Evolutionary conservation across 2,888 invertebrate genomes (phyloP).

Genomic region (Lydus trimaculatus): DNA sequence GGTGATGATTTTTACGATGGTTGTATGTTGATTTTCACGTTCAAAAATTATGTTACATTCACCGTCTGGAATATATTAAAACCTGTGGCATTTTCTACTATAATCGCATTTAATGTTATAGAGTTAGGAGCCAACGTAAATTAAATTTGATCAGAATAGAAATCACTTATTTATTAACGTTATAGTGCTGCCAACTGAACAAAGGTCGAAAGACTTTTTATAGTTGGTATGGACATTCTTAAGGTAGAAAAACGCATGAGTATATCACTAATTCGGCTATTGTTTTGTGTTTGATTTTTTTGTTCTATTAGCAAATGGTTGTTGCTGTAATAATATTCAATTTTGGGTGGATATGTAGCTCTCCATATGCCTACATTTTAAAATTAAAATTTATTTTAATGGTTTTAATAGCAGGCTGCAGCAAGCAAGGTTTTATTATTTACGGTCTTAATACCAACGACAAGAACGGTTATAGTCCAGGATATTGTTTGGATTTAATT

Average conservation of each 20-base stretch:
- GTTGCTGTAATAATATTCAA: background rate
- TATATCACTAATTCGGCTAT: too few relatives aligned
- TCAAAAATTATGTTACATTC: slow-evolving; percentile 18
- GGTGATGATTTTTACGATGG: background rate
- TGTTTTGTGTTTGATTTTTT: too few relatives aligned
- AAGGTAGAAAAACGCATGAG: too few relatives aligned
- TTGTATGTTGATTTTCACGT: slow-evolving; percentile 5
- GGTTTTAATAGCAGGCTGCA: background rate
- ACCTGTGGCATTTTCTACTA: slow-evolving; percentile 24
- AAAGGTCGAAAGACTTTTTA: too few relatives aligned
- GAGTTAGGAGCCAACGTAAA: slow-evolving; percentile 15
- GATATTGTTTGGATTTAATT: slow-evolving; percentile 8
- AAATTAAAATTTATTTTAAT: slow-evolving; percentile 1
- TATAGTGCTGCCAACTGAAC: background rate
- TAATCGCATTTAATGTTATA: slow-evolving; percentile 19
- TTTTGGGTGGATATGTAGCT: background rate
- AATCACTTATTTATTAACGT: slow-evolving; percentile 11
- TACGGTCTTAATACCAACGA: slow-evolving; percentile 2
- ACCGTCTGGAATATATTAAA: slow-evolving; percentile 27
- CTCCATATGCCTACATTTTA: background rate
- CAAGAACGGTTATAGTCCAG: slow-evolving; percentile 5
- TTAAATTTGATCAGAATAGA: slow-evolving; percentile 15
- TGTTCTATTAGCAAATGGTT: background rate
- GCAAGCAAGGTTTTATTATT: background rate
- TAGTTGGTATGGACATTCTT: too few relatives aligned